Percentiles rank a stretch among this genome's conserved stretches.
Evolutionary conservation across 1,140 invertebrate species (phyloP).

Genomic region (Dysdera silvatica): DNA sequence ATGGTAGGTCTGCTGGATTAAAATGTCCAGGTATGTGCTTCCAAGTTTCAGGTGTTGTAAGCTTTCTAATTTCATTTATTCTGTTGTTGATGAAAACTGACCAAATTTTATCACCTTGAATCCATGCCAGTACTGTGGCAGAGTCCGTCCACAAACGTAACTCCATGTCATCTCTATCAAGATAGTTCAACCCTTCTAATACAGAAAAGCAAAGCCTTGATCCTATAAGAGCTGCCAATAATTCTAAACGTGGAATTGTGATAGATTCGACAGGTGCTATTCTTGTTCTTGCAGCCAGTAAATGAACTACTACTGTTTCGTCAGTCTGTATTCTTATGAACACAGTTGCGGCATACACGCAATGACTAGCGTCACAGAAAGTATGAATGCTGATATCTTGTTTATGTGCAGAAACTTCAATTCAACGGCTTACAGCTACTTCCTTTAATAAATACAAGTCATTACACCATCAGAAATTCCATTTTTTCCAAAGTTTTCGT

Average conservation of each 20-base stretch:
- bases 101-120: background rate
- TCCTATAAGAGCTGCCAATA: background rate
- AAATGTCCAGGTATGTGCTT: conserved; percentile 38
- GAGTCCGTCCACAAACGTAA: background rate
- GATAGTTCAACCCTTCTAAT: background rate
- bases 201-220: background rate
- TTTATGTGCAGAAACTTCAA: background rate
- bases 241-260: conserved; percentile 24
- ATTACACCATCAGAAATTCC: conserved; percentile 5
- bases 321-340: conserved; percentile 13
- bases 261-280: conserved; percentile 4
- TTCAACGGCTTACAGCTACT: conserved; percentile 3
- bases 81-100: background rate
- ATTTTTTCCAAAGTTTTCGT: background rate
- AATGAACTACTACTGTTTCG: background rate
- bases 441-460: conserved; percentile 2
- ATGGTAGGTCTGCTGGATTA: background rate
- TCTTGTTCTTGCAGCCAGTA: conserved; percentile 11
- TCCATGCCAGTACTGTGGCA: background rate
- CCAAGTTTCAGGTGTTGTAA: conserved; percentile 33
- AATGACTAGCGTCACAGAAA: conserved; percentile 28
- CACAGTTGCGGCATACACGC: conserved; percentile 25
- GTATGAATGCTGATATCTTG: conserved; percentile 12
- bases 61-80: background rate
- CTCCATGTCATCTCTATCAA: background rate